Evolutionary conservation across 2,797 vertebrate species (phyloP), one percentile per base, ranked within the genome.

Genomic region (Falco rusticolus): DNA sequence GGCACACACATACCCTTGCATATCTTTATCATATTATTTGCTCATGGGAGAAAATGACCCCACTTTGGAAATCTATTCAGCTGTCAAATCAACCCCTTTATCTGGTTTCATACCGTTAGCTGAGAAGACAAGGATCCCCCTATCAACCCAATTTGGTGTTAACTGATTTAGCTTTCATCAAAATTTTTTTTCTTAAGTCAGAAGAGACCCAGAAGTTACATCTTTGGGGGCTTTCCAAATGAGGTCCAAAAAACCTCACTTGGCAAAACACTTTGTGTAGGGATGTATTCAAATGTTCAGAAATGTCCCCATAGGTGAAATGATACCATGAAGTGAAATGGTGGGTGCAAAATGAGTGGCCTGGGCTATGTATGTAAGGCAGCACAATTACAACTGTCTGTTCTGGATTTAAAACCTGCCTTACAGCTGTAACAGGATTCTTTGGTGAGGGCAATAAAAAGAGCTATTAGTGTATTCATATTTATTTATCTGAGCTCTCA

Each of bases 41-140:
- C 91, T 76, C 96, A 94, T 84, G 91, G 95, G 82, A 97, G 95
- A 96, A 97, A 97, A 95, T 43, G 63, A 92, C 86, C 87, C 65
- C 89, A 90, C 78, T 96, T 94, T 95, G 87, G 89, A 92, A 97
- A 94, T 91, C 92, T 63, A 41, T 89, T 96, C 92, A 95, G 85
- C 94, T 97, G 95, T 95, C 95, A 95, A 91, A 94, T 91, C 93
- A 92, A 53, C 47, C 60, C 61, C 91, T 96, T 97, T 97, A 96
- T 97, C 96, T 95, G 72, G 80, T 95, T 95, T 94, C 93, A 95
- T 92, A 93, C 94, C 0, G 43, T 82, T 94, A 95, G 79, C 88
- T 96, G 95, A 97, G 91, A 93, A 96, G 95, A 97, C 95, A 94
- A 97, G 94, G 89, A 97, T 93, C 54, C 90, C 61, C 81, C 89